phyloP scores from a whole-genome alignment of 2,113 vertebrate species.

The Pterocles gutturalis region DNA sequence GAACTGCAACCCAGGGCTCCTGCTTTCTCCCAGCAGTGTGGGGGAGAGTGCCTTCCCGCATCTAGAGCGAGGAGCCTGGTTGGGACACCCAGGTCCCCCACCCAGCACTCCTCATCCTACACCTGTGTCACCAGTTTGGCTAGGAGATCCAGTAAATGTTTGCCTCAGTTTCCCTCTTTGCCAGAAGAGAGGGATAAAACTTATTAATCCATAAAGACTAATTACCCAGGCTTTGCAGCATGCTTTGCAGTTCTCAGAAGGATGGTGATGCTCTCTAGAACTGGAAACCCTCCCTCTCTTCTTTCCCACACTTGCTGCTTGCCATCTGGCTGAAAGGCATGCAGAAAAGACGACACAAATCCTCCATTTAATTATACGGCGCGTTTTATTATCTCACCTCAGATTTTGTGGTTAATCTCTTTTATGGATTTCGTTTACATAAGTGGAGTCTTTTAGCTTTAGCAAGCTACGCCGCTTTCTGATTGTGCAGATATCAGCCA shows the following conservation, averaged over 20 bases:
- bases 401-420: slow-evolving; percentile 15
- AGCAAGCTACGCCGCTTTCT: background rate
- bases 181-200: background rate
- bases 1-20: background rate
- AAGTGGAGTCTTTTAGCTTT: slow-evolving; percentile 29
- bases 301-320: slow-evolving; percentile 7
- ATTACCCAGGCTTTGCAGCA: background rate
- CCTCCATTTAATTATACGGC: slow-evolving; percentile 30
- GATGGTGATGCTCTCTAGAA: background rate
- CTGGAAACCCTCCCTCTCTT: background rate
- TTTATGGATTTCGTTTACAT: slow-evolving; percentile 3
- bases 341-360: background rate
- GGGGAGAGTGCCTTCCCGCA: background rate
- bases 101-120: background rate
- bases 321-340: slow-evolving; percentile 13
- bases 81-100: background rate
- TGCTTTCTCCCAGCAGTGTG: accelerated
- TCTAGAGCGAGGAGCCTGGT: background rate
- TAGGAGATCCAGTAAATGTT: background rate
- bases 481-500: slow-evolving; percentile 47
- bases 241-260: background rate
- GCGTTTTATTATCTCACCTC: slow-evolving; percentile 55
- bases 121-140: background rate
- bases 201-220: background rate
- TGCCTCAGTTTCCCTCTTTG: background rate